Conservation (phyloP, 2,888 invertebrate genomes). For the Eristalis tenax region DNA sequence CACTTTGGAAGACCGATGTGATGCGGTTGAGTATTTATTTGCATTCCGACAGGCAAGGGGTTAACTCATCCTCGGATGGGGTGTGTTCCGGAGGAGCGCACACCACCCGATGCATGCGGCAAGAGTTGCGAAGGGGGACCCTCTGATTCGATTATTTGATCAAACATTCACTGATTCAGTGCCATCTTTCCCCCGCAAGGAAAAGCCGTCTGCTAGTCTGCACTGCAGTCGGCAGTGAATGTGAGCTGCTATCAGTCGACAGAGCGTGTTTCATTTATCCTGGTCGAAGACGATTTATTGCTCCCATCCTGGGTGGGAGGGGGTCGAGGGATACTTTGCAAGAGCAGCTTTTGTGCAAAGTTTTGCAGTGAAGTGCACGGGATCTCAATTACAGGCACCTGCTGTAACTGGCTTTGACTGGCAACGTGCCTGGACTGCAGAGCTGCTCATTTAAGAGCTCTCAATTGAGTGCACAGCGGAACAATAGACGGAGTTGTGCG, state of each 20-base stretch:
- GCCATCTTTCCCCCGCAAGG: constrained; percentile 18
- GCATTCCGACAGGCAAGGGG: constrained; percentile 3
- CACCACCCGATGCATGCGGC: no score
- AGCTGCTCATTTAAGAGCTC: not conserved
- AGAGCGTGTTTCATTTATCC: not conserved
- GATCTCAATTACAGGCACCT: not conserved
- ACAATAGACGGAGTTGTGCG: not conserved
- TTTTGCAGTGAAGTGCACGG: not conserved
- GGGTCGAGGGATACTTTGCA: not conserved
- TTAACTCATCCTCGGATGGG: no score
- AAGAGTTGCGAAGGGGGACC: constrained; percentile 31
- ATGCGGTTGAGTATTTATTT: constrained; percentile 44
- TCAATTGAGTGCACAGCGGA: not conserved
- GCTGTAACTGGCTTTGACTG: not conserved
- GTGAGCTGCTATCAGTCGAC: not conserved
- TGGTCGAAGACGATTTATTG: not conserved
- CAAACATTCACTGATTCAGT: constrained; percentile 43
- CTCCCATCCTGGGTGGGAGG: not conserved
- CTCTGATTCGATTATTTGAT: constrained; percentile 67
- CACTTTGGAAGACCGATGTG: constrained; percentile 11
- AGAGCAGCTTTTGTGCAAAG: not conserved
- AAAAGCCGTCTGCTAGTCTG: not conserved
- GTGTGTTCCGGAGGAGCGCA: no score
- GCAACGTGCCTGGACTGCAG: not conserved
- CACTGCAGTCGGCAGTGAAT: not conserved